Evolutionary conservation across 1,140 invertebrate species (phyloP), one percentile per base, ranked within the genome.

Genomic region (Hylyphantes graminicola): DNA sequence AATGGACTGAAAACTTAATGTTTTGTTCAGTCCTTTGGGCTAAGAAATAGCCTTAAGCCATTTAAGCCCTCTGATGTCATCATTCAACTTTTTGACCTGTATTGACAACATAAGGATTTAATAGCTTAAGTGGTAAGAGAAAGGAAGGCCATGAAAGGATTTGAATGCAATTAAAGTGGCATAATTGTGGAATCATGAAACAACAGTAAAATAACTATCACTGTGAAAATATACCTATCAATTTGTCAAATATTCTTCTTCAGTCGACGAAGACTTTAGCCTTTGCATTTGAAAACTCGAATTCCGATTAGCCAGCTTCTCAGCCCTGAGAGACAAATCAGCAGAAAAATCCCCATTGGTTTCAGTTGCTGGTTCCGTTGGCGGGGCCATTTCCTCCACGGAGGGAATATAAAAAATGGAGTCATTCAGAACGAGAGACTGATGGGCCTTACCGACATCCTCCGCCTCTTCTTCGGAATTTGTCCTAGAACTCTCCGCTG

Each of bases 271-370:
- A 55, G 70, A 65, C 7, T 55, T 50, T 1, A 83, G 12, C 19
- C 54, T 79, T 35, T 85, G 84, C 68, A 85, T 73, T 48, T 80
- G 84, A 17, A 85, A 85, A 17, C 84, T 85, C 7, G 68, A 73
- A 13, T 68, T 85, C 17, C 68, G 55, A 9, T 35, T 64, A 2
- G 77, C 75, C 35, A 85, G 75, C 53, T 85, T 76, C 13, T 80
- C 57, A n/a, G 84, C 75, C 59, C 84, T 54, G 7, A 79, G 10
- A 2, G 76, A 64, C 35, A 85, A 64, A 64, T 85, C 84, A 7
- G 76, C 68, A 73, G 57, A 65, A 59, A 85, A 85, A 6, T 76
- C 76, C 13, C 57, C 61, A 61, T 21, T 54, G 5, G 68, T 50
- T 35, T 55, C 57, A 6, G 50, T n/a, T 19, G 13, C n/a, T 12